Evolutionary conservation across 2,888 invertebrate species (phyloP).

Genomic region (Chrysolina oricalcia): DNA sequence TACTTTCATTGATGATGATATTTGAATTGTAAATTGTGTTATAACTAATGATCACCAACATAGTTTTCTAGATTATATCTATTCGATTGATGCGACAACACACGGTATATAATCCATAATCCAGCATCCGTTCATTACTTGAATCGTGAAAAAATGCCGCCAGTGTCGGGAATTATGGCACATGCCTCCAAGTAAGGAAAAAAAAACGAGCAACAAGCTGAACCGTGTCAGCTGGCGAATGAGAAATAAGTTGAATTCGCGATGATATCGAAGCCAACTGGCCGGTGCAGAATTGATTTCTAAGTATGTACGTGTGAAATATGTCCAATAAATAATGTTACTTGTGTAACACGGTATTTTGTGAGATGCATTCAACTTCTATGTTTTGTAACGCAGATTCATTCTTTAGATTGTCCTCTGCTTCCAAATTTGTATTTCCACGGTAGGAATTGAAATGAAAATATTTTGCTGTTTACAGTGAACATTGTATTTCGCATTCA

Average conservation of each 20-base stretch:
- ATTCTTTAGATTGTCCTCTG: no score
- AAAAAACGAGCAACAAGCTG: not conserved
- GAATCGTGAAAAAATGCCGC: constrained; percentile 16
- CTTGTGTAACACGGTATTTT: not conserved
- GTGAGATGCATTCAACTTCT: no score
- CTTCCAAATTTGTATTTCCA: no score
- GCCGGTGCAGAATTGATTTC: constrained; percentile 20
- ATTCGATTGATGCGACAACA: not conserved
- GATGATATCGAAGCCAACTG: constrained; percentile 27
- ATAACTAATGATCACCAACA: no score
- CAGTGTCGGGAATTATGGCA: constrained; percentile 5
- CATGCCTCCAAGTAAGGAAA: constrained; percentile 10
- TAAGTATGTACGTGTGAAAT: constrained; percentile 3
- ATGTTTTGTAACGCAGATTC: no score
- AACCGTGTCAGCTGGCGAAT: constrained; percentile 26
- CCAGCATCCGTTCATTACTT: not conserved
- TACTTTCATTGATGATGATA: no score
- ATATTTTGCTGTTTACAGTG: no score
- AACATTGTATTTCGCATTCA: no score
- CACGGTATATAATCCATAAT: not conserved
- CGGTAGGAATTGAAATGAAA: no score
- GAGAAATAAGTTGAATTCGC: constrained; percentile 28
- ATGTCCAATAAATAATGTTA: constrained; percentile 17
- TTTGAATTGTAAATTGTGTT: no score
- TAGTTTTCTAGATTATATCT: no score